A percentile compares a stretch with the other conserved stretches of the same genome.
Conservation (phyloP, 2,888 invertebrate species). For the Unio pictorum region DNA sequence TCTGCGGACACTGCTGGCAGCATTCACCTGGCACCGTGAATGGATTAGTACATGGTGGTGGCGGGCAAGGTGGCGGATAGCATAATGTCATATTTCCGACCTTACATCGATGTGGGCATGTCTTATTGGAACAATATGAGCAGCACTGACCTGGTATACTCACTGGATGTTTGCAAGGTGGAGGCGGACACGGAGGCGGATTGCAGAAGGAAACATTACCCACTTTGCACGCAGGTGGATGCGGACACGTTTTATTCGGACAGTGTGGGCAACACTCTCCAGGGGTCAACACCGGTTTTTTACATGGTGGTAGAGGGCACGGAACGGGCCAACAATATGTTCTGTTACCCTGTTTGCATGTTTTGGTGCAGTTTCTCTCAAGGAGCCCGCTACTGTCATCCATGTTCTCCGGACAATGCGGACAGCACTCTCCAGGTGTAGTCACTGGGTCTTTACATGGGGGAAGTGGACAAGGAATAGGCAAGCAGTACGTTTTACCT, state of each 20-base stretch:
- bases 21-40: conserved; percentile 12
- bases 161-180: conserved; percentile 16
- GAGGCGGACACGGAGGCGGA: conserved; percentile 20
- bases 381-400: too few relatives aligned
- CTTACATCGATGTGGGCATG: conserved; percentile 20
- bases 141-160: conserved; percentile 20
- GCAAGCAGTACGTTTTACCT: too few relatives aligned
- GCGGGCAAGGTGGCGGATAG: conserved; percentile 20
- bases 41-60: conserved; percentile 18
- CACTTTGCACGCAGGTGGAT: too few relatives aligned
- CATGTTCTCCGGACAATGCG: too few relatives aligned
- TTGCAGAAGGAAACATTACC: conserved; percentile 5
- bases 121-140: conserved; percentile 13
- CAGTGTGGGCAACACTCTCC: conserved; percentile 27
- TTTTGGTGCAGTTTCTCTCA: too few relatives aligned
- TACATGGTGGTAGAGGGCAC: conserved; percentile 19
- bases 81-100: conserved; percentile 20
- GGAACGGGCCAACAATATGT: conserved; percentile 16
- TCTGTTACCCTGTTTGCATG: too few relatives aligned
- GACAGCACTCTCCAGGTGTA: too few relatives aligned
- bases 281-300: conserved; percentile 10
- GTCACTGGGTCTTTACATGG: too few relatives aligned
- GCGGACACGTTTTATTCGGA: conserved; percentile 1
- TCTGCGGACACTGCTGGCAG: conserved; percentile 15
- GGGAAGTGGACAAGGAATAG: too few relatives aligned